Percentiles rank a stretch among this genome's conserved stretches.
These are phyloP conservation scores for Chironomus tentans DNA, from an alignment of 2,888 invertebrate species.

Conservation along the genomic window DNA sequence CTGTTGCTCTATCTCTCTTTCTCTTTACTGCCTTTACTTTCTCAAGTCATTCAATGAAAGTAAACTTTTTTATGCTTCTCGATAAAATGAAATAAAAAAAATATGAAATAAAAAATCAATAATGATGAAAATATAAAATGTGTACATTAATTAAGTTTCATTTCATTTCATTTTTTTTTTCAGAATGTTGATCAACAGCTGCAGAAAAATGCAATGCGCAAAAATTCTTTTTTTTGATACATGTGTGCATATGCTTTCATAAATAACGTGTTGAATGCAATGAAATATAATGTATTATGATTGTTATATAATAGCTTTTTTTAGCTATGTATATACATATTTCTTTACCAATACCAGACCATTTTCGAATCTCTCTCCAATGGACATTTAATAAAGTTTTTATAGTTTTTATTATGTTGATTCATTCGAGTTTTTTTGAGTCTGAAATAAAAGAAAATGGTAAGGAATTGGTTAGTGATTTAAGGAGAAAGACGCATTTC, in stretches of 20 bases:
- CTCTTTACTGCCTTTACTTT: background rate
- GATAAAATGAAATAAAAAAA: background rate
- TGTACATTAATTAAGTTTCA: background rate
- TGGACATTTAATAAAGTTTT: background rate
- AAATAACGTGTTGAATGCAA: constrained; percentile 4
- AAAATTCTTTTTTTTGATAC: background rate
- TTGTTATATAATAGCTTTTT: background rate
- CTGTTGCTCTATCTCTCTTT: background rate
- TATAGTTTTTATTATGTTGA: background rate
- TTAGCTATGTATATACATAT: background rate
- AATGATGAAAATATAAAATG: background rate
- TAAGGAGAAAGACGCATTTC: too few species aligned
- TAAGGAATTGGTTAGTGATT: too few species aligned
- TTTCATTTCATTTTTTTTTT: background rate
- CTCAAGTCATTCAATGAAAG: background rate
- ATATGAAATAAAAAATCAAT: background rate
- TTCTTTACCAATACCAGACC: background rate
- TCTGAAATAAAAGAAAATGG: background rate
- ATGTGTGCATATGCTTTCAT: background rate
- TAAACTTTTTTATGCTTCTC: background rate
- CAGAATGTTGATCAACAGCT: background rate
- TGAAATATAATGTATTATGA: background rate
- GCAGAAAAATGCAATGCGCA: background rate
- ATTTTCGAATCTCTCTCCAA: background rate
- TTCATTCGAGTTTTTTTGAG: background rate